A percentile compares a stretch with the other conserved stretches of the same genome.
phyloP scores from a whole-genome alignment of 2,888 invertebrate species.

The Camptogramma bilineatum region DNA sequence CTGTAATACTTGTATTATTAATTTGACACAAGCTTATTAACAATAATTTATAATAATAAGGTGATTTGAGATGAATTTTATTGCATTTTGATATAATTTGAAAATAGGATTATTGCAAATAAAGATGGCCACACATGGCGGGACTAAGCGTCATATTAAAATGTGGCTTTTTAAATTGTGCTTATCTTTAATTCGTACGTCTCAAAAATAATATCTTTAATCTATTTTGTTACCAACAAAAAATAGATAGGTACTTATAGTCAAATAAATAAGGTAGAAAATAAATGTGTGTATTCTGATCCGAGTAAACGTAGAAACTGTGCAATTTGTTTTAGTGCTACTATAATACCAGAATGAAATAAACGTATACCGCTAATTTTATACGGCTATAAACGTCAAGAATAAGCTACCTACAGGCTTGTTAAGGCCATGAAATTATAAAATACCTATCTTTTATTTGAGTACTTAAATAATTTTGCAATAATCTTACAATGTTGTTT shows the following conservation, averaged over 20 bases:
- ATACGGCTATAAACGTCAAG: neutral
- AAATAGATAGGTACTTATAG: too few species aligned
- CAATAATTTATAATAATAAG: slow-evolving; percentile 15
- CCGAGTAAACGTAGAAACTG: neutral
- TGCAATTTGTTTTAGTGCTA: neutral
- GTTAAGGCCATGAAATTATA: neutral
- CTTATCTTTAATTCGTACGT: too few species aligned
- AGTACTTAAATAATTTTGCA: slow-evolving; percentile 1
- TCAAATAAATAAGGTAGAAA: neutral
- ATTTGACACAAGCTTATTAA: slow-evolving; percentile 6
- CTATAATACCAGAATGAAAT: neutral
- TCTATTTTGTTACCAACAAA: too few species aligned
- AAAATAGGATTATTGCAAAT: neutral
- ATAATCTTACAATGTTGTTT: neutral
- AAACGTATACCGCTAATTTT: neutral
- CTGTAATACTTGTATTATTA: neutral
- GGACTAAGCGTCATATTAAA: neutral
- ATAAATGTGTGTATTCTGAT: neutral
- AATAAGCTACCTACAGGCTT: neutral
- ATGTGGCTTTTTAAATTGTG: too few species aligned
- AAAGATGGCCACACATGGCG: neutral
- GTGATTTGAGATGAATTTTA: neutral
- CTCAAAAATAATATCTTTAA: too few species aligned
- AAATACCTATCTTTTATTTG: neutral
- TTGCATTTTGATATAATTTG: neutral